Base-by-base conservation (phyloP, 2,113 vertebrate species). In the Anguilla rostrata region DNA sequence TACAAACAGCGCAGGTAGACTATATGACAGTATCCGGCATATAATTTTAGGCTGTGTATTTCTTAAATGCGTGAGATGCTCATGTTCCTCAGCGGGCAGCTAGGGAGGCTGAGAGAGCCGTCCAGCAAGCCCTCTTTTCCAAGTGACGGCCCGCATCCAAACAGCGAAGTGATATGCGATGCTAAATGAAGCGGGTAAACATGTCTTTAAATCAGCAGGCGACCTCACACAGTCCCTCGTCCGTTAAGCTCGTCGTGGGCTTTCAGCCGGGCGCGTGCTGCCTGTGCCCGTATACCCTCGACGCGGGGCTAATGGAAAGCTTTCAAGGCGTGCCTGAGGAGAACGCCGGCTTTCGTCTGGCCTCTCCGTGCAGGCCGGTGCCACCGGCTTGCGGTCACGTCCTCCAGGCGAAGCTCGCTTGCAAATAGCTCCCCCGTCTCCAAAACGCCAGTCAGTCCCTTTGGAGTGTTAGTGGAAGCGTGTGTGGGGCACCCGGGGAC, bases 241-340 rank as follows among this genome's bases (percentile, higher is more conserved):
- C 43, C 84, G 18, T 85, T 82, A 4, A 46, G 60, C 56, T 82
- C 39, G 57, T 82, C 39, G 57, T 82, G 56, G 39, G 63, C 85
- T 86, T 86, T 81, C 86, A 86, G 87, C 60, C 39, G 90, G 91
- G 90, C 92, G 92, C 93, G 93, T 89, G 93, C 94, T 95, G 93
- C 87, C 95, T 94, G 94, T 95, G 94, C 94, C 92, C 92, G 84
- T 95, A 92, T 94, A 94, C 96, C 95, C 95, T 93, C 94, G 94
- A 90, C 92, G 91, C 91, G 91, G 91, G 89, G 94, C 97, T 98
- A 98, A 98, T 98, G 97, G 97, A 99, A 98, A 97, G 98, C 97
- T 99, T 99, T 99, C 97, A 98, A 93, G 93, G 91, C 92, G 91
- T 90, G 94, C 93, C 91, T 90, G 88, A 94, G 93, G 94, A 96